phyloP scores from a whole-genome alignment of 2,888 invertebrate genomes.

The Drosophila melanosoma region DNA sequence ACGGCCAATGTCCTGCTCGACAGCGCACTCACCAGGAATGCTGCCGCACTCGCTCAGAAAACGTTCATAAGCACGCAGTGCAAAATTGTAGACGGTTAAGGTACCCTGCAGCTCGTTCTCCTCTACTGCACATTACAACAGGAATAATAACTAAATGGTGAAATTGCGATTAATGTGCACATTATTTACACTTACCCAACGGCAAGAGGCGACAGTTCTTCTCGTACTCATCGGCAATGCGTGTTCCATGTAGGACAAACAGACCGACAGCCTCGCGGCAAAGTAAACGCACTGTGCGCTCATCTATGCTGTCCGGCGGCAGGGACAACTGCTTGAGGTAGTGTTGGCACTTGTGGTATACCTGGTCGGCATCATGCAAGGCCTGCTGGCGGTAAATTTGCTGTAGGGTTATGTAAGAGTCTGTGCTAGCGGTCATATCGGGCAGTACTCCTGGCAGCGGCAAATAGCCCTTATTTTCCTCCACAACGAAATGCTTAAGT shows the following conservation, averaged over 20 bases:
- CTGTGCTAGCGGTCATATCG: constrained; percentile 98
- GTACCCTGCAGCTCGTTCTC: constrained; percentile 93
- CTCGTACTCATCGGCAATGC: constrained; percentile 93
- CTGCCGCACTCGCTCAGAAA: constrained; percentile 95
- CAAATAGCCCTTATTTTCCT: constrained; percentile 92
- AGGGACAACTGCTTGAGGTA: constrained; percentile 92
- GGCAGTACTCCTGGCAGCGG: constrained; percentile 95
- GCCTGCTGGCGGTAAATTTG: constrained; percentile 95
- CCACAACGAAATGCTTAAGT: constrained; percentile 92
- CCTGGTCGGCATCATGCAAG: constrained; percentile 91
- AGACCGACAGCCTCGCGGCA: constrained; percentile 95
- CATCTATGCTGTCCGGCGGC: constrained; percentile 90
- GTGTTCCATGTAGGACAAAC: constrained; percentile 91
- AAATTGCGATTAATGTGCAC: background rate
- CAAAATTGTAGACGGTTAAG: constrained; percentile 94
- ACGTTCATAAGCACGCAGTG: constrained; percentile 95
- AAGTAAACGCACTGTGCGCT: constrained; percentile 92
- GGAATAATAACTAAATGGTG: background rate
- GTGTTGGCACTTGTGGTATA: constrained; percentile 92
- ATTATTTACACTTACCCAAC: constrained; percentile 84
- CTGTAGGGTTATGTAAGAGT: constrained; percentile 94
- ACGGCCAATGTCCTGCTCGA: constrained; percentile 95
- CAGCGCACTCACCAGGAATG: constrained; percentile 95
- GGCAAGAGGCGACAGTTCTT: constrained; percentile 87
- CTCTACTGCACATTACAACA: constrained; percentile 86